Evolutionary conservation across 2,888 invertebrate species (phyloP).

Genomic region (Melipona beecheii): DNA sequence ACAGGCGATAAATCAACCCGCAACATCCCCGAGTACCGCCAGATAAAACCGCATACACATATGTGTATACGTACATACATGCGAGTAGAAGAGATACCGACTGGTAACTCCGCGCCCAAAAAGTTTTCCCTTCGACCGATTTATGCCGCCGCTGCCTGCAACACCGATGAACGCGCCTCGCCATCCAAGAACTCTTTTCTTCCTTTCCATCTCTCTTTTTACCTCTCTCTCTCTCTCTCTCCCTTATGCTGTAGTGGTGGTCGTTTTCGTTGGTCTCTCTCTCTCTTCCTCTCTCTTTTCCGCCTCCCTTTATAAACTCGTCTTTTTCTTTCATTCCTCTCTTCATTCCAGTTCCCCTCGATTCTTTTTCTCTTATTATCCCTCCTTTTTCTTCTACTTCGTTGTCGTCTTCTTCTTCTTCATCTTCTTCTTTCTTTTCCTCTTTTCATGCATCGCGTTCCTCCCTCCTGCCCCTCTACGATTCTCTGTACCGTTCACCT

Average conservation of each 20-base stretch:
- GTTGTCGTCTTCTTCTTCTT: not conserved
- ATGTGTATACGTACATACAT: conserved; percentile 66
- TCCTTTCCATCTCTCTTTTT: conserved; percentile 23
- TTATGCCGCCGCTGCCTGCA: conserved; percentile 70
- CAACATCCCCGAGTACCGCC: conserved; percentile 81
- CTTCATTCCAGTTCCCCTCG: conserved; percentile 48
- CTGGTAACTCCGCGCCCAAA: conserved; percentile 72
- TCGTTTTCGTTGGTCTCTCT: not conserved
- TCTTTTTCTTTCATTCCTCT: conserved; percentile 45
- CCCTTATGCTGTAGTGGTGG: not conserved
- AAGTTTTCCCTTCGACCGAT: conserved; percentile 75
- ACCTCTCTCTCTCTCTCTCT: not conserved
- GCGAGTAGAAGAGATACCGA: conserved; percentile 64
- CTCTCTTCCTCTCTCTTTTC: not conserved
- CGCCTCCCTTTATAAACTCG: conserved; percentile 38
- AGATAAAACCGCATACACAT: conserved; percentile 81
- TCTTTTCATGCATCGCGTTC: conserved; percentile 8
- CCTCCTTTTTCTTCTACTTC: not conserved
- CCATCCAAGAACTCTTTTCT: conserved; percentile 50
- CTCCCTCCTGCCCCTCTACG: not conserved
- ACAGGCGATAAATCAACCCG: conserved; percentile 83
- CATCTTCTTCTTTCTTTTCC: conserved; percentile 29
- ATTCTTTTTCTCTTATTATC: conserved; percentile 50
- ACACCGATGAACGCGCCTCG: conserved; percentile 56
- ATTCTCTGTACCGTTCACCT: conserved; percentile 39